Evolutionary conservation across 2,888 invertebrate genomes (phyloP).

Genomic region (Tetanocera ferruginea): DNA sequence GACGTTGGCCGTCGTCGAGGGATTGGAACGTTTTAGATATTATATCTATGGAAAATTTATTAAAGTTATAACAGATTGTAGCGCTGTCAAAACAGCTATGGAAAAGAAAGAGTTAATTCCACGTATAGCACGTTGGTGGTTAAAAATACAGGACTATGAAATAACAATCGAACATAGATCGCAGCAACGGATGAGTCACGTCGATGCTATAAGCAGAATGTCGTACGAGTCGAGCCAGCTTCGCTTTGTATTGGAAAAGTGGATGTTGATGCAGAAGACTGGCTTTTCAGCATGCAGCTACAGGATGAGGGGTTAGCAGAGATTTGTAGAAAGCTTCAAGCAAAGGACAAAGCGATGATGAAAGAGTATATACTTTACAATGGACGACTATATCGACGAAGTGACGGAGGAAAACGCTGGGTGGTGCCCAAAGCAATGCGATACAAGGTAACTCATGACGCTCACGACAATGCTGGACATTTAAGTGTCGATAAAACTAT

Average conservation of each 20-base stretch:
- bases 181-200: background rate
- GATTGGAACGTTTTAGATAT: background rate
- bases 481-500: background rate
- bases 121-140: background rate
- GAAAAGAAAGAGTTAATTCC: background rate
- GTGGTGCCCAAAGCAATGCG: too few relatives aligned
- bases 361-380: background rate
- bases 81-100: background rate
- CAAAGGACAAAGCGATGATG: background rate
- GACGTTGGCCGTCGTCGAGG: background rate
- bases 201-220: conserved; percentile 16
- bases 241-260: background rate
- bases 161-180: background rate
- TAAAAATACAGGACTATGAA: too few relatives aligned
- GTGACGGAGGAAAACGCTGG: too few relatives aligned
- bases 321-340: background rate
- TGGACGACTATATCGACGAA: background rate
- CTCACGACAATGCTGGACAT: background rate
- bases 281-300: conserved; percentile 28
- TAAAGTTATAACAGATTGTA: conserved; percentile 6
- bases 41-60: background rate
- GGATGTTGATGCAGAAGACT: background rate
- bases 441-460: too few relatives aligned
- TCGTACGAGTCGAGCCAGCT: background rate
- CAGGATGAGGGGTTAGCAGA: background rate